phyloP scores from a whole-genome alignment of 2,888 invertebrate species.

The Hoplodrina ambigua region DNA sequence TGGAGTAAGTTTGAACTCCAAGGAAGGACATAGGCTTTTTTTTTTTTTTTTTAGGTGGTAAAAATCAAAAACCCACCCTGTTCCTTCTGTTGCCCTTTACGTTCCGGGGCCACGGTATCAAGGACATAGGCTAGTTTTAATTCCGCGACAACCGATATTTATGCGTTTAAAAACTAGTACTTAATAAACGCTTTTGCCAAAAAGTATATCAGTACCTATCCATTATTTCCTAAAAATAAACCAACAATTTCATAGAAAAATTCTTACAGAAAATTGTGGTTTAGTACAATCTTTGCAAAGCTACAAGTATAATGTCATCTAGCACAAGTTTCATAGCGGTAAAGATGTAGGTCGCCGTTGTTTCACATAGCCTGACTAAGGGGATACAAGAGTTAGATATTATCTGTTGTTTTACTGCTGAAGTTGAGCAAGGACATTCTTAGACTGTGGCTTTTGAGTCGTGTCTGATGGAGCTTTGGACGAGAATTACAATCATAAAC shows the following conservation, averaged over 20 bases:
- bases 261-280: conserved; percentile 11
- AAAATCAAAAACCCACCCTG: no score
- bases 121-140: no score
- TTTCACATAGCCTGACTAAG: conserved; percentile 30
- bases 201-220: background rate
- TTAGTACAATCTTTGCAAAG: conserved; percentile 13
- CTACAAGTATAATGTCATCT: conserved; percentile 1
- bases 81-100: no score
- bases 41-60: no score
- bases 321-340: conserved; percentile 37
- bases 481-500: conserved; percentile 3
- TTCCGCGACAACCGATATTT: no score
- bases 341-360: conserved; percentile 40
- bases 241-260: background rate
- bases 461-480: conserved; percentile 4
- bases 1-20: no score
- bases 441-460: background rate
- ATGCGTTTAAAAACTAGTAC: no score
- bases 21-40: no score
- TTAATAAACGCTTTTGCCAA: background rate
- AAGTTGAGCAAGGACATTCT: conserved; percentile 32
- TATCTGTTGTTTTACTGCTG: conserved; percentile 34
- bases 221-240: background rate
- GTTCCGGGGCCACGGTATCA: no score
- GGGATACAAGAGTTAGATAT: conserved; percentile 28